Base-by-base conservation (phyloP, 2,888 invertebrate genomes). In the Reticulitermes lucifugus region DNA sequence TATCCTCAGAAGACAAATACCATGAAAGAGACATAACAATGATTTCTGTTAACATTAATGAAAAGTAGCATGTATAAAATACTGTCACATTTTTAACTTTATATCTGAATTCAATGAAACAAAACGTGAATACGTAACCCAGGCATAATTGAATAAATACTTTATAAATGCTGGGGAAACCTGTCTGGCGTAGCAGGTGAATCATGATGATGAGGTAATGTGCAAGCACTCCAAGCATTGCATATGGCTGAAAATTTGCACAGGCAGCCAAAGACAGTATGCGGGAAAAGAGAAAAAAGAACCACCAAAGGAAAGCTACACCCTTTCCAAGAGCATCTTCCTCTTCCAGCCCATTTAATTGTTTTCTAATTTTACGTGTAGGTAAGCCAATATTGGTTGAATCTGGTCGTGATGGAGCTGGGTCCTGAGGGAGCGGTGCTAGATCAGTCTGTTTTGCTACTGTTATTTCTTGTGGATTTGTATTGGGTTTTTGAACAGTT, bases 61-160 rank as follows among this genome's bases (percentile, higher is more conserved):
- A 89, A 88, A 95, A 93, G 91, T 95, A 96, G 83, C 93, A 93
- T 87, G 93, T 91, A 88, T 96, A 94, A 93, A 96, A 95, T 84
- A 94, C 92, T 7, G 94, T 93, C 35, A 95, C 93, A 89, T 95
- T 94, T 87, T 94, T 94, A 89, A 96, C 96, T 90, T 94, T 94
- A 84, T 96, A 93, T 89, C 96, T 95, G 88, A 96, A 96, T 91
- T 96, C 96, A 89, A 96, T 94, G 77, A 96, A 91, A 89, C 95
- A 95, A 89, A 96, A 95, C 84, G 96, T 92, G 89, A 95, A 96
- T 87, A 96, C 92, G 88, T 95, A 93, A 22, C 95, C 95, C 29
- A 96, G 92, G 89, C 96, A 94, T 86, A 96, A 89, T 22, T 85
- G 89, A 94, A 95, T 90, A 95, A 96, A 5, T 92, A 89, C 89